Evolutionary conservation across 1,140 invertebrate genomes (phyloP).

Genomic region (Pissodes strobi): DNA sequence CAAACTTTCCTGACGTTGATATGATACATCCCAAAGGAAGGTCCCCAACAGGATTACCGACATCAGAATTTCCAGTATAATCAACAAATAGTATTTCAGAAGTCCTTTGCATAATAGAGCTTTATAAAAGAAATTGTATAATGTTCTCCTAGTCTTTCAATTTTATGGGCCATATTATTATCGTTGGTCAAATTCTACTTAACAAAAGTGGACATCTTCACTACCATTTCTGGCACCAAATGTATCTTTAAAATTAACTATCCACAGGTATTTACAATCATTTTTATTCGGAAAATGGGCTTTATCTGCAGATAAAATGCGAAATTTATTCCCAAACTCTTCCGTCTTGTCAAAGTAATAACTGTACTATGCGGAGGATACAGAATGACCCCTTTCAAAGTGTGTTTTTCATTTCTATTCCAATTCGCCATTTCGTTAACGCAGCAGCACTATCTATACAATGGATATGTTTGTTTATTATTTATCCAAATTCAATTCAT

Average conservation of each 20-base stretch:
- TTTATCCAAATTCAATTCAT: not conserved
- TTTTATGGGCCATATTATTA: not conserved
- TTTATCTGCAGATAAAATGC: not conserved
- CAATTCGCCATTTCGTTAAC: not conserved
- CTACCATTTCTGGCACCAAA: too few relatives aligned
- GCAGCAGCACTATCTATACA: constrained; percentile 1
- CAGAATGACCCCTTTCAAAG: constrained; percentile 2
- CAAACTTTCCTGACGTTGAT: not conserved
- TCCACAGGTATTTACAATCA: constrained; percentile 1
- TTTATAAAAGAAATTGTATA: constrained; percentile 15
- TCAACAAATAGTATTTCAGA: constrained; percentile 26
- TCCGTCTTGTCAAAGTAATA: not conserved
- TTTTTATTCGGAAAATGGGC: not conserved
- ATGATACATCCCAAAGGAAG: constrained; percentile 13
- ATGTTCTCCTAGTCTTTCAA: not conserved
- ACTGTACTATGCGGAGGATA: not conserved
- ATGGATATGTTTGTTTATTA: not conserved
- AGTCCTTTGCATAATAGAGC: constrained; percentile 17
- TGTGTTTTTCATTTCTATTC: not conserved
- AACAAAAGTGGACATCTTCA: not conserved
- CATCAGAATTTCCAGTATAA: constrained; percentile 21
- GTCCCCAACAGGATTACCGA: constrained; percentile 15
- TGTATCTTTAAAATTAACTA: not conserved
- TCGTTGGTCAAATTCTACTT: not conserved
- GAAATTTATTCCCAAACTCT: not conserved